These are phyloP conservation scores for Heliconius hewitsoni DNA, from an alignment of 1,140 invertebrate species.

Conservation along the genomic window DNA sequence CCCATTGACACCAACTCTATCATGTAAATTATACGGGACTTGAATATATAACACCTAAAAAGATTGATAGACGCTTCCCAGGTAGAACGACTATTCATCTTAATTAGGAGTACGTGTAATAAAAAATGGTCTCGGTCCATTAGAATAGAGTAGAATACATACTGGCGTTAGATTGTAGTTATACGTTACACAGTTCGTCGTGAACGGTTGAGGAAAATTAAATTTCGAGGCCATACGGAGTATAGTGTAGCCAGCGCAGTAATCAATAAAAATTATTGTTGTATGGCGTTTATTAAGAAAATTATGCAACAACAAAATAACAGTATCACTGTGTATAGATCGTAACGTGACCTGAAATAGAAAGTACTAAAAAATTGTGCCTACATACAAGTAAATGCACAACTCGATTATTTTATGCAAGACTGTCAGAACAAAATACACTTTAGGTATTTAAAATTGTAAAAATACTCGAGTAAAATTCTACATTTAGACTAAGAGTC, in stretches of 20 bases:
- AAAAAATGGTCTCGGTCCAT: neutral
- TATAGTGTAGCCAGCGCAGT: neutral
- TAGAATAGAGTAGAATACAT: neutral
- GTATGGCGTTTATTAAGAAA: neutral
- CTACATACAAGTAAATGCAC: constrained; percentile 16
- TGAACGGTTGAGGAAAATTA: neutral
- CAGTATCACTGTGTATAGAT: constrained; percentile 20
- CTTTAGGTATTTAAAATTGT: neutral
- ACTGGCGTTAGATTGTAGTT: constrained; percentile 6
- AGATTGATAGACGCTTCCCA: neutral
- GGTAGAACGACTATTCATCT: neutral
- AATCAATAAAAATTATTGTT: neutral
- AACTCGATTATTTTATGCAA: neutral
- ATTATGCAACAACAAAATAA: neutral
- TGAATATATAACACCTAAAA: neutral
- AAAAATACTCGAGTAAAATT: too few species aligned
- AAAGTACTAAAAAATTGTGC: constrained; percentile 26
- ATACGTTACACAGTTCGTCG: neutral
- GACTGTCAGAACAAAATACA: neutral
- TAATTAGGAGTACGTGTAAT: neutral
- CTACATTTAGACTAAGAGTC: too few species aligned
- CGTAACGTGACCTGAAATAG: constrained; percentile 35
- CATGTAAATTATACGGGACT: constrained; percentile 43
- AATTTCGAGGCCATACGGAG: neutral
- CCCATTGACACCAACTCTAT: constrained; percentile 66